These are phyloP conservation scores for Agapornis canus DNA, from an alignment of 2,797 vertebrate genomes.

Conservation along the genomic window DNA sequence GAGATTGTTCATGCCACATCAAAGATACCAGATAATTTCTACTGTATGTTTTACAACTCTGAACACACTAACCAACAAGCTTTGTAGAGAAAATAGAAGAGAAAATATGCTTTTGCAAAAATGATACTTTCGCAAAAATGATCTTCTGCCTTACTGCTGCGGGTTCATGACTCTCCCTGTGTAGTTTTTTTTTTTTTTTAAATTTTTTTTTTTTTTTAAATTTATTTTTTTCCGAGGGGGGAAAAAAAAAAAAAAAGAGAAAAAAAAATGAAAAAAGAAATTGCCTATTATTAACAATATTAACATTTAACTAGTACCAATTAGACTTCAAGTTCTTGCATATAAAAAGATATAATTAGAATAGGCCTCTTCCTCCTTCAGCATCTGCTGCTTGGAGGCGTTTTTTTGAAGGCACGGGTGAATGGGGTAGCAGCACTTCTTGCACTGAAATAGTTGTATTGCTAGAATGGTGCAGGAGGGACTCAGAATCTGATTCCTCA, in stretches of 20 bases:
- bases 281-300: not conserved
- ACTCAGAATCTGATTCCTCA: not conserved
- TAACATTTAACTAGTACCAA: not conserved
- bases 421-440: not conserved
- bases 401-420: not conserved
- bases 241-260: rapidly evolving
- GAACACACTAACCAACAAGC: rapidly evolving
- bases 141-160: not conserved
- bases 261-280: not conserved
- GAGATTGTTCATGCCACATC: not conserved
- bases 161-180: not conserved
- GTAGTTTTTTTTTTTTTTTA: not conserved
- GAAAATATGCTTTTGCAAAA: not conserved
- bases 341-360: not conserved
- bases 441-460: not conserved
- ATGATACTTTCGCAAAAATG: not conserved
- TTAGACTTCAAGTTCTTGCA: not conserved
- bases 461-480: not conserved
- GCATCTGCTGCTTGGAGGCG: not conserved
- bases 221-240: no score
- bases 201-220: no score
- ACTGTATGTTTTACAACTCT: not conserved
- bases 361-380: not conserved
- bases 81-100: not conserved
- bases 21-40: not conserved